A percentile compares a stretch with the other conserved stretches of the same genome.
These are phyloP conservation scores for Myopa tessellatipennis DNA, from an alignment of 2,888 invertebrate species.

Conservation along the genomic window DNA sequence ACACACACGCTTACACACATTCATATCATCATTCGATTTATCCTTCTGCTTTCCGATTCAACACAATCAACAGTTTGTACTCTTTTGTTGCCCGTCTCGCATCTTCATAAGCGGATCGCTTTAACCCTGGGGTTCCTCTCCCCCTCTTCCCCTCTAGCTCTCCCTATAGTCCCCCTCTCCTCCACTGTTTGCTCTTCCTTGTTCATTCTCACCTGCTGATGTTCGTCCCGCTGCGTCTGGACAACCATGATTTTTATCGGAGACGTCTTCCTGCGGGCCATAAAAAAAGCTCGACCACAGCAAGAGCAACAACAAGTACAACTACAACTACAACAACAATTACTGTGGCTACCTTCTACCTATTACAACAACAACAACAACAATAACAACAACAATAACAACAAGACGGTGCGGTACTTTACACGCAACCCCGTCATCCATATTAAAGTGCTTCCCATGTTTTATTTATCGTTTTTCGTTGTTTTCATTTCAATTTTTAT, in stretches of 20 bases:
- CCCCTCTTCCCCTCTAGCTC: no score
- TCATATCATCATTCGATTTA: not conserved
- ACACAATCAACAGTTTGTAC: conserved; percentile 17
- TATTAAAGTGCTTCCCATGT: conserved; percentile 2
- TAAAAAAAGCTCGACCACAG: conserved; percentile 14
- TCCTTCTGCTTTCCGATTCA: not conserved
- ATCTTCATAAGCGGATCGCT: no score
- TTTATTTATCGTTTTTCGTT: not conserved
- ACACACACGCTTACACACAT: not conserved
- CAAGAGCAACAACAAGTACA: conserved; percentile 11
- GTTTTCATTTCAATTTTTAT: not conserved
- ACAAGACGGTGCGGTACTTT: not conserved
- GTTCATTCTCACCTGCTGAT: conserved; percentile 4
- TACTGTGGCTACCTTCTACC: no score
- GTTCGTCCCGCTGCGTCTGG: not conserved
- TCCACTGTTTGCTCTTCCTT: not conserved
- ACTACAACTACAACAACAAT: no score
- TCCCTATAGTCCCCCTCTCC: no score
- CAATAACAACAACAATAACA: no score
- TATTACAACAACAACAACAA: no score
- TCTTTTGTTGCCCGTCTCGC: no score
- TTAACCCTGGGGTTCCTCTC: no score
- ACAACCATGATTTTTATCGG: conserved; percentile 26
- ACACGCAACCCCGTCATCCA: conserved; percentile 21
- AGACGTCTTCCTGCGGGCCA: conserved; percentile 20